Evolutionary conservation across 2,113 vertebrate genomes (phyloP).

Genomic region (Tragelaphus imberbis): DNA sequence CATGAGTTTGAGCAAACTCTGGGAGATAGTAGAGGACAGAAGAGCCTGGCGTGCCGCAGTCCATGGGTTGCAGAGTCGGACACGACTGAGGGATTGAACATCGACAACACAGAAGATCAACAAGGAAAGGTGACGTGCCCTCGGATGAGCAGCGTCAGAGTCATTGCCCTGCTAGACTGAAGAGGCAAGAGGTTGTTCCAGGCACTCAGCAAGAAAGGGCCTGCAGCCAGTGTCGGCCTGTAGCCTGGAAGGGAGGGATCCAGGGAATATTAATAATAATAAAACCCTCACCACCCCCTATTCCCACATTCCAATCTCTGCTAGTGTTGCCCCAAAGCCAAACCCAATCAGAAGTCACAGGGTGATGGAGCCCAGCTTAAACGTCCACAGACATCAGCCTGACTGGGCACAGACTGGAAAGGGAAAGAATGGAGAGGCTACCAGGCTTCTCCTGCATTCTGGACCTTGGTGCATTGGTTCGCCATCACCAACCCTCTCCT

Average conservation of each 20-base stretch:
- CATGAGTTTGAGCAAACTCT: background rate
- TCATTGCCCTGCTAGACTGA: rapidly evolving
- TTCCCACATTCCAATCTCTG: background rate
- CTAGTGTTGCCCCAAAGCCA: background rate
- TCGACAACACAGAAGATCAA: background rate
- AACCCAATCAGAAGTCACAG: background rate
- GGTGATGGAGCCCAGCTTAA: too few relatives aligned
- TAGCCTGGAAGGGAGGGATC: background rate
- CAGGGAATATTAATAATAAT: rapidly evolving
- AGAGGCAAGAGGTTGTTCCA: background rate
- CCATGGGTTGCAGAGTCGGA: background rate
- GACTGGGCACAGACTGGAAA: rapidly evolving
- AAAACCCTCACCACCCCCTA: rapidly evolving
- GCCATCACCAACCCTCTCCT: background rate
- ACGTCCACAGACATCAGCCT: background rate
- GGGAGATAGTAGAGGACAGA: background rate
- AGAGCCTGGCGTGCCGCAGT: background rate
- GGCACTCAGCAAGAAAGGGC: background rate
- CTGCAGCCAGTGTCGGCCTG: background rate
- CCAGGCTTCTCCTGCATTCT: background rate
- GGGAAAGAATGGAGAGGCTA: rapidly evolving
- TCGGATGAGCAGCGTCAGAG: too few relatives aligned
- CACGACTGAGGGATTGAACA: background rate
- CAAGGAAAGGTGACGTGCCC: rapidly evolving
- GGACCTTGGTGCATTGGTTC: background rate